phyloP scores from a whole-genome alignment of 1,140 invertebrate genomes.

The Polyergus mexicanus region DNA sequence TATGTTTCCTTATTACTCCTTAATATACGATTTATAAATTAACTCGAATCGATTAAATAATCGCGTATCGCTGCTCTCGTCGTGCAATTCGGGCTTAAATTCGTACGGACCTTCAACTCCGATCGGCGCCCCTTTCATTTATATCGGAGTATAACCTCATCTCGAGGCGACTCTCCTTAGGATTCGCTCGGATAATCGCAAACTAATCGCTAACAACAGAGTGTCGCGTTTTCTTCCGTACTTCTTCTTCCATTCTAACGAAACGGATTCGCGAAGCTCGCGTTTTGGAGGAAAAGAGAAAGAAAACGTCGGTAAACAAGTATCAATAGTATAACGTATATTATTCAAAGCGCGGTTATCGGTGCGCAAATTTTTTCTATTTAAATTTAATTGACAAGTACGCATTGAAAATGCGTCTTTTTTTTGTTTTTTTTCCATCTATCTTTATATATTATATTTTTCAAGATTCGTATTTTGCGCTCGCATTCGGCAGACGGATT shows the following conservation, averaged over 20 bases:
- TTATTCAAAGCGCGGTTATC: too few relatives aligned
- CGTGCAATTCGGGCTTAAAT: slow-evolving; percentile 3
- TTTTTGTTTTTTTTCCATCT: too few relatives aligned
- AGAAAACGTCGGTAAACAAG: not conserved
- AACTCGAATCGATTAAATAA: not conserved
- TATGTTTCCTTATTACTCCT: not conserved
- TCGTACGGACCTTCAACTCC: not conserved
- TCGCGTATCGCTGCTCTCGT: slow-evolving; percentile 5
- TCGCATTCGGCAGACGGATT: not conserved
- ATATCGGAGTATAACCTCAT: slow-evolving; percentile 25
- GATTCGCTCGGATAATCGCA: not conserved
- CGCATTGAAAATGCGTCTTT: too few relatives aligned
- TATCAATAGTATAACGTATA: not conserved
- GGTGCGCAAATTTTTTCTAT: too few relatives aligned
- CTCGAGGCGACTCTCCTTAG: not conserved
- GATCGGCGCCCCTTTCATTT: slow-evolving; percentile 1
- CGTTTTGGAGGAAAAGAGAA: too few relatives aligned
- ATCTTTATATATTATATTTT: not conserved
- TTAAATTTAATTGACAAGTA: too few relatives aligned
- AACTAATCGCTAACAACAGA: not conserved
- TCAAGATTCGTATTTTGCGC: slow-evolving; percentile 33
- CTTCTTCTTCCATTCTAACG: not conserved
- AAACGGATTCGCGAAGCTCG: too few relatives aligned
- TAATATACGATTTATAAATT: not conserved
- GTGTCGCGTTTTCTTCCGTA: not conserved